Evolutionary conservation across 2,113 vertebrate species (phyloP), one percentile per base, ranked within the genome.

Genomic region (Mobula hypostoma): DNA sequence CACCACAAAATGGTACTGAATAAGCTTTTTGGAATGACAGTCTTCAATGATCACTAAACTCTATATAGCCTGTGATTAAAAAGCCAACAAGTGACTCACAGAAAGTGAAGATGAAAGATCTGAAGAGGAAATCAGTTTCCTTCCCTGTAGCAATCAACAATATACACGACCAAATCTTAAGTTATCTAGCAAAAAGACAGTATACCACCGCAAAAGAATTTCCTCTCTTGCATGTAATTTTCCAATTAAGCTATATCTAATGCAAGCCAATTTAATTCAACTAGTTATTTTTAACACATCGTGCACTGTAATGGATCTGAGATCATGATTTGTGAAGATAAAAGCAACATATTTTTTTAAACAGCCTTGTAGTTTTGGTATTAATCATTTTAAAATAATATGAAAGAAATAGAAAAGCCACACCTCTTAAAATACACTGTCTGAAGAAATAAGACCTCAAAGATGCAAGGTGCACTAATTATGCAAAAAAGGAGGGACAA

Each of bases 331-430:
- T 66, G 15, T 32, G 19, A 32, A 48, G 17, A 92, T 48, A 21
- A 2, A 92, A 92, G 29, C 58, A 87, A 58, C 12, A 61, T 14
- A n/a, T 27, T 63, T 66, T 24, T 56, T 48, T 48, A 48, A 36
- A 32, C 32, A 74, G 21, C 66, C 15, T 70, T 36, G 36, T 21
- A 58, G 68, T 68, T 48, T 48, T 15, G 66, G 4, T 72, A 24
- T 21, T 70, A 91, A 91, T 91, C 17, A 36, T 29, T 93, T 70
- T 93, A 66, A 70, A 91, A 70, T 40, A 70, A 40, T 56, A 87
- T 32, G 7, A 72, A 21, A 15, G 19, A 7, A 66, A 88, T 7
- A 0, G 7, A 74, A 36, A 74, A 12, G 8, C 36, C 40, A 17
- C n/a, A 68, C 8, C 32, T 24, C 80, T 14, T 74, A 27, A 93